phyloP scores from a whole-genome alignment of 1,140 invertebrate species.

The Agrypnia vestita region DNA sequence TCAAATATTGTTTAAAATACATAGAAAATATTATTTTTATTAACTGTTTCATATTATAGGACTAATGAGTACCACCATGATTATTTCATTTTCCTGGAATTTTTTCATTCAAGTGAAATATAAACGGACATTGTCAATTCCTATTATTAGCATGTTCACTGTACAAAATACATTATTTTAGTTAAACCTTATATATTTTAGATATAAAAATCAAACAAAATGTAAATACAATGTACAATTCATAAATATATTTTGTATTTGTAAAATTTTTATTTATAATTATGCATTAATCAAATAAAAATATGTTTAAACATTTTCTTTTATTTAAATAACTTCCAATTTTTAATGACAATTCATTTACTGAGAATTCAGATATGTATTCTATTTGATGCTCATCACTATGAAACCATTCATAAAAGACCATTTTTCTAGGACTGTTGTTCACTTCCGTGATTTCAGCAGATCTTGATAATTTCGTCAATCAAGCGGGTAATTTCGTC shows the following conservation, averaged over 20 bases:
- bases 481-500: no score
- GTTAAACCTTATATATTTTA: neutral
- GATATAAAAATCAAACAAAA: constrained; percentile 12
- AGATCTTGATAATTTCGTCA: no score
- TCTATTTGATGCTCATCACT: no score
- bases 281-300: constrained; percentile 14
- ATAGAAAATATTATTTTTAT: neutral
- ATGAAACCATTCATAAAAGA: no score
- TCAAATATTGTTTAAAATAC: constrained; percentile 9
- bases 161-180: constrained; percentile 11
- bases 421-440: no score
- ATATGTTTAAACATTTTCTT: neutral
- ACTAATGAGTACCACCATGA: no score
- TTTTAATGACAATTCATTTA: no score
- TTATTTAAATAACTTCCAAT: neutral
- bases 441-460: no score
- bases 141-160: neutral
- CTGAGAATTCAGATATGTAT: no score
- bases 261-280: neutral
- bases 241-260: no score
- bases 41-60: no score
- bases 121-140: neutral
- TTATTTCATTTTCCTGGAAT: no score
- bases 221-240: neutral
- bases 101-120: neutral